Base-by-base conservation (phyloP, 1,140 invertebrate species). In the Mamestra configurata region DNA sequence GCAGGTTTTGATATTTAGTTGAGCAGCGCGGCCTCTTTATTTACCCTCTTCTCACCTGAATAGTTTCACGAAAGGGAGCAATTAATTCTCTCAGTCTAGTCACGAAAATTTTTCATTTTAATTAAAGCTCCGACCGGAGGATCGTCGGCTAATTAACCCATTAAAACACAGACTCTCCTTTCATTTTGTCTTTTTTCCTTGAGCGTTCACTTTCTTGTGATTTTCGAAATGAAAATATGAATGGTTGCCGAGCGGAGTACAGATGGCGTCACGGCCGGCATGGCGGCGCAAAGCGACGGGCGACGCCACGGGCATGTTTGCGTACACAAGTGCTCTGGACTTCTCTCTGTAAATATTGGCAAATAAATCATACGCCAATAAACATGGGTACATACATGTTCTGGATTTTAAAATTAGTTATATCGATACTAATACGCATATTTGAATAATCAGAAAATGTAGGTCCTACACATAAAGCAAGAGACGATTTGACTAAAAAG, bases 61-160 rank as follows among this genome's bases (percentile, higher is more conserved):
- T 94, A 93, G 92, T 93, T 94, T 84, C 85, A 90, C 85, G 89
- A 88, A 91, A 92, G 90, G 87, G 84, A 89, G 90, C 93, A 93
- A 93, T 93, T 93, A 93, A 92, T 93, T 90, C 86, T 77, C 84
- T 85, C 80, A 91, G 90, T 93, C 90, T 91, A 92, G 91, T 93
- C 92, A 92, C 93, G 92, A 93, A 94, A 93, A 93, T 93, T 93
- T 94, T 94, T 93, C 92, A 94, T 94, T 94, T 94, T 94, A 94
- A 94, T 94, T 94, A 94, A 94, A 93, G 89, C 92, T 79, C 86
- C 89, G 83, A 89, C 92, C 88, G 89, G 92, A 84, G 93, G 92
- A 93, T 93, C 92, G 91, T 88, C 88, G 89, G 91, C 93, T 94
- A 93, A 94, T 94, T 93, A 93, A 93, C 92, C 93, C 92, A 93